These are phyloP conservation scores for Oegoconia quadripuncta DNA, from an alignment of 2,888 invertebrate species.

Conservation along the genomic window DNA sequence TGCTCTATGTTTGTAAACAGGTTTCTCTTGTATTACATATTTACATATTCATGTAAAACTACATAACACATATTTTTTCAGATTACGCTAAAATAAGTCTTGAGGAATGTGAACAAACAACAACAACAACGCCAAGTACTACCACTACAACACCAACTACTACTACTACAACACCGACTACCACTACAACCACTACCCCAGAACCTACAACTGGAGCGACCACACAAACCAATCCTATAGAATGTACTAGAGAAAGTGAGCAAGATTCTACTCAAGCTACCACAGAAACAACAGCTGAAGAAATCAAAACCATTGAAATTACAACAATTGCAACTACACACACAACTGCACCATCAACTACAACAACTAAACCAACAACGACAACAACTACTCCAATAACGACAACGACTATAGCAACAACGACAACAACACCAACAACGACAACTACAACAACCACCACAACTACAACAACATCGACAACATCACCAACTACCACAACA, in stretches of 20 bases:
- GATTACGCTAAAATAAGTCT: too few species aligned
- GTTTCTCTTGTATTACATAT: too few species aligned
- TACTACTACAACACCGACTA: background rate
- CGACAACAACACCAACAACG: slow-evolving; percentile 8
- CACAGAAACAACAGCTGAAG: too few species aligned
- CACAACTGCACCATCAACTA: slow-evolving; percentile 5
- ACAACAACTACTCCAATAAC: slow-evolving; percentile 4
- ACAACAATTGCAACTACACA: slow-evolving; percentile 1
- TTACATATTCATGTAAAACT: too few species aligned
- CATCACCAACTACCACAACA: slow-evolving; percentile 9
- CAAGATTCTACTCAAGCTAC: too few species aligned
- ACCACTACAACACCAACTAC: background rate
- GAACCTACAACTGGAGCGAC: slow-evolving; percentile 2
- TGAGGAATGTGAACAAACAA: too few species aligned
- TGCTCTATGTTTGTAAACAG: too few species aligned
- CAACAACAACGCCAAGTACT: background rate
- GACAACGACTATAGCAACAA: slow-evolving; percentile 15
- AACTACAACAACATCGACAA: slow-evolving; percentile 5
- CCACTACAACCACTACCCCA: background rate
- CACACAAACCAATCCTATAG: too few species aligned
- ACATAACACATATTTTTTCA: too few species aligned
- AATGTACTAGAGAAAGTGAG: too few species aligned
- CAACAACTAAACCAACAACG: slow-evolving; percentile 6
- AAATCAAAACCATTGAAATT: background rate
- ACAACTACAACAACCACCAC: slow-evolving; percentile 6